Evolutionary conservation across 2,113 vertebrate genomes (phyloP).

Genomic region (Orcinus orca): DNA sequence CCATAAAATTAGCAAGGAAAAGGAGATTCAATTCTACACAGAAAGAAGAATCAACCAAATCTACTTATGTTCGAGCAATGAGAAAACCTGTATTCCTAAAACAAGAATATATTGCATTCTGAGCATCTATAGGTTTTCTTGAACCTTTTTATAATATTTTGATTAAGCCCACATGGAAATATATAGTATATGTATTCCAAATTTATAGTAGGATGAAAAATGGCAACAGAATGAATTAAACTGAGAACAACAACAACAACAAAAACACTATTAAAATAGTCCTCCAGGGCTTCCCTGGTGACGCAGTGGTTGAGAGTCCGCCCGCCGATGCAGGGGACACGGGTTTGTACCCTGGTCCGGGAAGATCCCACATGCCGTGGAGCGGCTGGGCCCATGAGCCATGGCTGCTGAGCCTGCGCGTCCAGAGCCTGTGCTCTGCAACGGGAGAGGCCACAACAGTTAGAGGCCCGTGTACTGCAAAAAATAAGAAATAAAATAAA

Average conservation of each 20-base stretch:
- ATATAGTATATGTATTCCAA: neutral
- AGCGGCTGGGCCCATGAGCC: too few species aligned
- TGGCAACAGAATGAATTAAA: neutral
- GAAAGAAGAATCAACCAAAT: neutral
- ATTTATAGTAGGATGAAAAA: neutral
- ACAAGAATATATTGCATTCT: neutral
- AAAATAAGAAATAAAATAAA: too few species aligned
- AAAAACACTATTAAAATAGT: neutral
- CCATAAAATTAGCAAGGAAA: neutral
- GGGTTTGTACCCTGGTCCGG: fast-evolving
- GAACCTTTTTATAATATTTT: neutral
- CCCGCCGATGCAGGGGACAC: too few species aligned
- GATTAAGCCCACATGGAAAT: neutral
- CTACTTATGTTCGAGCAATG: neutral
- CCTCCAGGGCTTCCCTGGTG: neutral
- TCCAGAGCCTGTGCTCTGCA: too few species aligned
- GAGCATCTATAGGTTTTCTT: neutral
- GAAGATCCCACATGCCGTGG: too few species aligned
- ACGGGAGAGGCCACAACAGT: too few species aligned
- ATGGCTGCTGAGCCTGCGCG: too few species aligned
- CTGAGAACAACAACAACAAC: neutral
- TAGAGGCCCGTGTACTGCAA: too few species aligned
- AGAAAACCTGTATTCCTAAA: neutral
- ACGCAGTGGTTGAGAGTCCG: too few species aligned
- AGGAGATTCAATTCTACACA: neutral